Conservation (phyloP, 53 echinoderm and acorn worm genomes). For the Patiria pectinifera region DNA sequence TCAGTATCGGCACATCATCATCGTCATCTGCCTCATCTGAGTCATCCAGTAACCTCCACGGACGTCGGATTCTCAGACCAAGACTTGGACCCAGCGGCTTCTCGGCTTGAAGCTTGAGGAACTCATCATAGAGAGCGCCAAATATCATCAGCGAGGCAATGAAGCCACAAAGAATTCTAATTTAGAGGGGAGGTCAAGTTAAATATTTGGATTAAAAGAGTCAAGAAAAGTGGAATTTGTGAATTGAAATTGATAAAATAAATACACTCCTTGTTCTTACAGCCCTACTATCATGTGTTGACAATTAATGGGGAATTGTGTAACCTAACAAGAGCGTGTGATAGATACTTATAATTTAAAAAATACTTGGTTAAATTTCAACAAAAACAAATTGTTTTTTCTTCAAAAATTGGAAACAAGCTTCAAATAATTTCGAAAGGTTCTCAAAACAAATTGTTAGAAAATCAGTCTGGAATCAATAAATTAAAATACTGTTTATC, state of each 20-base stretch:
- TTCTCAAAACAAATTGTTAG: too few species aligned
- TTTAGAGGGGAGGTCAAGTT: neutral
- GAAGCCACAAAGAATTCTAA: slow-evolving; percentile 43
- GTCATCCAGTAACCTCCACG: slow-evolving; percentile 36
- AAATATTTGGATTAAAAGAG: neutral
- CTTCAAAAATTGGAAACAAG: neutral
- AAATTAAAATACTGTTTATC: neutral
- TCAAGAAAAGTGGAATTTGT: neutral
- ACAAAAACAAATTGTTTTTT: neutral
- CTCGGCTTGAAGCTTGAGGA: slow-evolving; percentile 5
- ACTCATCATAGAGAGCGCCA: slow-evolving; percentile 55
- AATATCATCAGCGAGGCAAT: slow-evolving; percentile 44
- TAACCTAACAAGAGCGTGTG: too few species aligned
- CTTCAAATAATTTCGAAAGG: neutral
- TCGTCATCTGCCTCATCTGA: slow-evolving; percentile 5
- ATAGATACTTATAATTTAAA: too few species aligned
- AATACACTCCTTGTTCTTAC: too few species aligned
- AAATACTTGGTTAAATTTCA: too few species aligned
- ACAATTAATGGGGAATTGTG: too few species aligned
- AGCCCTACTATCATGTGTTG: too few species aligned
- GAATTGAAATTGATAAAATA: neutral
- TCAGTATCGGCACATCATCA: slow-evolving; percentile 28
- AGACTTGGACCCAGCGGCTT: neutral
- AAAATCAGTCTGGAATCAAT: neutral
- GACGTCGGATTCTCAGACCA: neutral